Percentiles rank a stretch among this genome's conserved stretches.
Evolutionary conservation across 2,888 invertebrate species (phyloP).

Genomic region (Rhagonycha fulva): DNA sequence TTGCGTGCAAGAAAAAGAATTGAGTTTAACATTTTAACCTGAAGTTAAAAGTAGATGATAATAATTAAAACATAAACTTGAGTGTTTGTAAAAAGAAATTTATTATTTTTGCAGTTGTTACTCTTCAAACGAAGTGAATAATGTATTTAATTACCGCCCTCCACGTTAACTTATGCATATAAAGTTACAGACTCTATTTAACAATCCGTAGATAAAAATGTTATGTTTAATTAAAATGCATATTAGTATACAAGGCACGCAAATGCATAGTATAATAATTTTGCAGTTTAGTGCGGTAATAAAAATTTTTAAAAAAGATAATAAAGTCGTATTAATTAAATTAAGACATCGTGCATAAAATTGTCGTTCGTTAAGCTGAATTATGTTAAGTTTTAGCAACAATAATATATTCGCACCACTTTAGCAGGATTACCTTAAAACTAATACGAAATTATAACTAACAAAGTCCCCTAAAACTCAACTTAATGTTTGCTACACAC

Average conservation of each 20-base stretch:
- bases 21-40: not conserved
- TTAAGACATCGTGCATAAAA: slow-evolving; percentile 11
- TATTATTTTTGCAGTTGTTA: not conserved
- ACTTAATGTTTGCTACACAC: slow-evolving; percentile 6
- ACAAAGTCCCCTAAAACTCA: slow-evolving; percentile 9
- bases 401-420: slow-evolving; percentile 39
- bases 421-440: slow-evolving; percentile 40
- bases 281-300: not conserved
- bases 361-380: slow-evolving; percentile 34
- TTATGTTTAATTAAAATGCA: slow-evolving; percentile 16
- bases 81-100: not conserved
- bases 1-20: not conserved
- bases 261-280: slow-evolving; percentile 11
- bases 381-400: slow-evolving; percentile 35
- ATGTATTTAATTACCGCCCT: not conserved
- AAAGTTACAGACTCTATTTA: slow-evolving; percentile 9
- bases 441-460: slow-evolving; percentile 43
- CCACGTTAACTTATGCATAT: slow-evolving; percentile 3
- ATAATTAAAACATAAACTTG: not conserved
- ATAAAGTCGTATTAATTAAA: slow-evolving; percentile 11
- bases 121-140: not conserved
- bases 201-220: slow-evolving; percentile 6
- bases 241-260: slow-evolving; percentile 10
- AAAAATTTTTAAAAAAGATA: slow-evolving; percentile 3
- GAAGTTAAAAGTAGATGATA: not conserved